Evolutionary conservation across 2,797 vertebrate genomes (phyloP), one percentile per base, ranked within the genome.

Genomic region (Potorous gilbertii): DNA sequence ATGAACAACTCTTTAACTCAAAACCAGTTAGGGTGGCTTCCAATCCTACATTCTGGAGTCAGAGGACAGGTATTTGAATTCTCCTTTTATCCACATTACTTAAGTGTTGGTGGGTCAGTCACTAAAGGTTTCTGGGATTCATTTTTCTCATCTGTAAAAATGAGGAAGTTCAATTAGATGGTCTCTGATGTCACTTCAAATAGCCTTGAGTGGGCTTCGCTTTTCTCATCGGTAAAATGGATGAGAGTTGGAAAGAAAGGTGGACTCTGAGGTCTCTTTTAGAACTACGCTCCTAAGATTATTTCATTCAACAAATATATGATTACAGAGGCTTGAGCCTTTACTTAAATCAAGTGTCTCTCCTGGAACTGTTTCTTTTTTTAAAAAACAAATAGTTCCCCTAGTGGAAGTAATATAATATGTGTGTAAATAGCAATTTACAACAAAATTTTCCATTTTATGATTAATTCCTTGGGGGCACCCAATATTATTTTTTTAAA

Each of bases 151-250:
- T 52, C 1, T 27, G 31, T 94, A 29, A 66, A 66, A 89, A 24
- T 5, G 54, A 74, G 90, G 62, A 18, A 81, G 40, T 87, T 27
- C 74, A 87, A 3, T 9, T 27, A 87, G 0, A 11, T 5, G 8
- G 18, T 13, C 0, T 21, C 57, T 5, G n/a, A 74, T n/a, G 66
- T 18, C 6, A 34, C 59, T 62, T 62, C 34, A 62, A 52, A 29
- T 66, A n/a, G 24, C 52, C 55, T 10, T 56, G 46, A 55, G 74
- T 29, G 74, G 94, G 31, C 27, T 31, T 93, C 6, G 4, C 74
- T 94, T 94, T 92, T 89, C 46, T 56, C n/a, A 50, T 50, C 57
- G 55, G 93, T 93, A 90, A 95, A 81, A 95, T 54, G 92, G 56
- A 21, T 28, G 5, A 50, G 50, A 50, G 50, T 50, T 50, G 50